Percentiles rank a stretch among this genome's conserved stretches.
These are phyloP conservation scores for Chlorospingus semifuscus DNA, from an alignment of 2,797 vertebrate genomes.

Conservation along the genomic window DNA sequence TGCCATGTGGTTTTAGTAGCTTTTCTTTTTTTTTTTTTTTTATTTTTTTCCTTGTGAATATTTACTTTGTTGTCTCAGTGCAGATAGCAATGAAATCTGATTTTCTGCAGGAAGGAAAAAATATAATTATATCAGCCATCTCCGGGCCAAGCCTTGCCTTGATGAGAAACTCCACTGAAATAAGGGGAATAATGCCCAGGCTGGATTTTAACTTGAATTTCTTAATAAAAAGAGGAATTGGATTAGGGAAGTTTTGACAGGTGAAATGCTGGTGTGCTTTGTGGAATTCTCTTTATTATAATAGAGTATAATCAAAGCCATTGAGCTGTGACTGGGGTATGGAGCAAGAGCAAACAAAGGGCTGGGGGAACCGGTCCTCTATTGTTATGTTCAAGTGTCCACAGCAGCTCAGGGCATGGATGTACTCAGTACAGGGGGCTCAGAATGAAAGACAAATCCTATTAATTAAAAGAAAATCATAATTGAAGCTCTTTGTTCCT, in stretches of 20 bases:
- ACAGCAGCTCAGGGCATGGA: neutral
- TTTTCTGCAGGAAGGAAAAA: constrained; percentile 29
- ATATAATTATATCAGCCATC: constrained; percentile 1
- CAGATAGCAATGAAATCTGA: constrained; percentile 25
- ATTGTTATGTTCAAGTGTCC: constrained; percentile 56
- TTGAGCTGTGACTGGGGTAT: constrained; percentile 2
- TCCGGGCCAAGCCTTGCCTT: neutral
- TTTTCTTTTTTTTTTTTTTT: neutral
- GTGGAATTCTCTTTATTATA: neutral
- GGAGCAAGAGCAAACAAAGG: constrained; percentile 57
- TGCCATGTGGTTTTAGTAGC: constrained; percentile 60
- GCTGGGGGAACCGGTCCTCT: constrained; percentile 25
- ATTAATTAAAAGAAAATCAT: neutral
- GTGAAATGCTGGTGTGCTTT: neutral
- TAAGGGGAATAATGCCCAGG: neutral
- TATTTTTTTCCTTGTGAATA: neutral
- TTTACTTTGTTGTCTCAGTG: constrained; percentile 30
- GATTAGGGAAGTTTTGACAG: constrained; percentile 34
- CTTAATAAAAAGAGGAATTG: neutral
- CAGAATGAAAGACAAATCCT: neutral
- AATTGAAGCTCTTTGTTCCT: neutral
- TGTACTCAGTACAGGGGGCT: neutral
- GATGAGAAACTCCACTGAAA: constrained; percentile 11
- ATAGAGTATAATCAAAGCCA: neutral
- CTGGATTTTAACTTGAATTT: constrained; percentile 19